Base-by-base conservation (phyloP, 2,797 vertebrate species). In the Esox masquinongy region DNA sequence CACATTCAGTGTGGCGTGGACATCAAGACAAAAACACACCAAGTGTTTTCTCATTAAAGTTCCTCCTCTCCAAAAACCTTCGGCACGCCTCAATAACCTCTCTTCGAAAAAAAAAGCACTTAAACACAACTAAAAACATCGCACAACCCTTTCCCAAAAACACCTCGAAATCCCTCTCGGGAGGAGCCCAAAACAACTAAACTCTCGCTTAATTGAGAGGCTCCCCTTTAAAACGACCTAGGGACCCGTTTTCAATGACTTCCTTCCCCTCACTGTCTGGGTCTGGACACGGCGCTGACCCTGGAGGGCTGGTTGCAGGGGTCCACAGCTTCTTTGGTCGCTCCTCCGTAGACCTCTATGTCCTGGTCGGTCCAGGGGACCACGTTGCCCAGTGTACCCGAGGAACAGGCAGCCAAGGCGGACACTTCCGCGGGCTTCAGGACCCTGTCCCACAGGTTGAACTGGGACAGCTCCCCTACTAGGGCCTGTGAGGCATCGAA, bases 401-500 rank as follows among this genome's bases (percentile, higher is more conserved):
- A 89, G n/a, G 94, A 95, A 87, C 97, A 99, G 85, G 96, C 95
- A 34, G 98, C 96, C 81, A 99, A 86, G 61, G 93, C 91, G 19
- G 94, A 86, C 75, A 99, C 94, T 87, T 99, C 97, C 0, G 81
- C 89, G 0, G 96, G 94, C 0, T 95, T 95, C 91, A 99, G 88
- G 82, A 95, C 91, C 4, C 96, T 95, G 87, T 99, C 97, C 98
- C 98, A 99, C 85, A 99, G 88, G 50, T 96, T 94, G 84, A 99
- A 98, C 88, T 98, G 95, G 0, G 97, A 95, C 59, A 99, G 91
- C 88, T 98, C 97, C 15, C 98, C 97, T 0, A 98, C 97, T 12
- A 99, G 95, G 56, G 98, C 97, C 88, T 99, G 98, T 0, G 97
- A 98, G 71, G 97, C 97, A 0, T 99, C 98, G 34, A 99, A 99